These are phyloP conservation scores for Stomatorhinus walkeri DNA, from an alignment of 2,797 vertebrate genomes.

Conservation along the genomic window DNA sequence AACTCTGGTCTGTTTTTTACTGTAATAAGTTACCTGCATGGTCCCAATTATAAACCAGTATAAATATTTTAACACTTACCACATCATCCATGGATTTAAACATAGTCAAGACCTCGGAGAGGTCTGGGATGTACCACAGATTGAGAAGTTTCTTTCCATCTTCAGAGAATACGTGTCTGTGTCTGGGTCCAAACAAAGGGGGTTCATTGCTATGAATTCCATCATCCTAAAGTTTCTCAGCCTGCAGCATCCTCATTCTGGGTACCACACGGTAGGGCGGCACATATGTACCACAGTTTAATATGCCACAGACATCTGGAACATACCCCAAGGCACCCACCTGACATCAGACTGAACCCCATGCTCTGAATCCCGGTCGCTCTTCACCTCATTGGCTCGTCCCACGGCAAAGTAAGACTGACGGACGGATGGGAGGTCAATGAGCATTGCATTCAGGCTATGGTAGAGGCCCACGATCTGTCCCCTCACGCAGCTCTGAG, in stretches of 20 bases:
- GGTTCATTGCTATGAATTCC: neutral
- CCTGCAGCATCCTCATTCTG: neutral
- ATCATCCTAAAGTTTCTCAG: neutral
- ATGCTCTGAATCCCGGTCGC: constrained; percentile 36
- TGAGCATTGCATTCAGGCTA: constrained; percentile 53
- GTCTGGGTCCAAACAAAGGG: constrained; percentile 19
- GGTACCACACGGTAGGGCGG: neutral
- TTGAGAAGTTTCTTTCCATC: constrained; percentile 58
- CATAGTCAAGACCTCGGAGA: constrained; percentile 55
- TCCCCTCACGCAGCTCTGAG: constrained; percentile 49
- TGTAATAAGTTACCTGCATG: neutral
- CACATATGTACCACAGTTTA: neutral
- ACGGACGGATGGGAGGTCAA: constrained; percentile 50
- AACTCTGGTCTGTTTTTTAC: neutral
- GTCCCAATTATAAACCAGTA: neutral
- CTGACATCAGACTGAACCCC: constrained; percentile 46
- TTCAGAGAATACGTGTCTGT: constrained; percentile 49
- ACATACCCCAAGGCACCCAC: constrained; percentile 32
- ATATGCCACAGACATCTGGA: neutral
- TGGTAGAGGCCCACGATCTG: constrained; percentile 56
- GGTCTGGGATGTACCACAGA: constrained; percentile 62
- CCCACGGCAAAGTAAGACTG: constrained; percentile 58
- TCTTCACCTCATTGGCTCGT: constrained; percentile 37
- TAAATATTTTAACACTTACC: constrained; percentile 34
- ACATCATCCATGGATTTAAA: constrained; percentile 59